Evolutionary conservation across 30 jellyfish, hydroid and myxozoan genomes (phyloP).

Genomic region (Chrysaora quinquecirrha): DNA sequence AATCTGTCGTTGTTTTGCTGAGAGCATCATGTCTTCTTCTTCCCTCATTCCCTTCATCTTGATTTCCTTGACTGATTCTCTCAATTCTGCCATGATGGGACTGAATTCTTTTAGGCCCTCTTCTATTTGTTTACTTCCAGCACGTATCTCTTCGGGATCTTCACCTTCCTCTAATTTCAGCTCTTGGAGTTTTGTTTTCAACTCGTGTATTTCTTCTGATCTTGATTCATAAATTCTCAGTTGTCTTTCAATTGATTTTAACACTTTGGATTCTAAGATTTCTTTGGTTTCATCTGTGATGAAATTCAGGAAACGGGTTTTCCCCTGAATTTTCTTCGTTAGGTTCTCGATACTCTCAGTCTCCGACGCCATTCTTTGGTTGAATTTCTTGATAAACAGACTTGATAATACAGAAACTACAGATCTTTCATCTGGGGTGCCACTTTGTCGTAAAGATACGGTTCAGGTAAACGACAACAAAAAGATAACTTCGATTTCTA

Average conservation of each 20-base stretch:
- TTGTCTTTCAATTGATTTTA: not conserved
- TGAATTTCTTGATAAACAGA: no score
- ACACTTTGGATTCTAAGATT: not conserved
- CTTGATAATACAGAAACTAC: not conserved
- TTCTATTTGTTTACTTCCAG: not conserved
- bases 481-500: no score
- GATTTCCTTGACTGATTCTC: constrained; percentile 25
- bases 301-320: not conserved
- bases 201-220: constrained; percentile 16
- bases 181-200: constrained; percentile 27
- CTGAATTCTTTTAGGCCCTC: not conserved
- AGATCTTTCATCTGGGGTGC: not conserved
- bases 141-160: constrained; percentile 24
- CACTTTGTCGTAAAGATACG: not conserved
- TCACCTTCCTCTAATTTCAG: constrained; percentile 9
- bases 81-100: constrained; percentile 37
- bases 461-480: not conserved
- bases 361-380: no score
- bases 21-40: constrained; percentile 11
- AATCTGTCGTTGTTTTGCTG: constrained; percentile 32
- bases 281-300: not conserved
- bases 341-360: no score
- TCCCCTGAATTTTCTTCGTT: not conserved
- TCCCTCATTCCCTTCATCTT: constrained; percentile 8
- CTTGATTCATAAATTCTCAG: not conserved